phyloP scores from a whole-genome alignment of 2,888 invertebrate genomes.

The Flexamia atlantica region DNA sequence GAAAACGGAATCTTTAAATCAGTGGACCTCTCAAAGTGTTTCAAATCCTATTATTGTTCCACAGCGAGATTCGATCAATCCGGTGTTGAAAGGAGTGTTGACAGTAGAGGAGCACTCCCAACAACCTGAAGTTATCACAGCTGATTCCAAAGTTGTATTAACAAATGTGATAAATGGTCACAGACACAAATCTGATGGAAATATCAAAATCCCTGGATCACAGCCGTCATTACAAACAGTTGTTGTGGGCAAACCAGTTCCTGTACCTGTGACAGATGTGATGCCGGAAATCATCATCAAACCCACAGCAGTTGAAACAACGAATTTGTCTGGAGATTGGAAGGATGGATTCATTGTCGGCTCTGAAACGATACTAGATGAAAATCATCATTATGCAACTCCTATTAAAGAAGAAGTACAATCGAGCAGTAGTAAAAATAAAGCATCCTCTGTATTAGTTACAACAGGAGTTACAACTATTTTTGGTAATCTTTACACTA shows the following conservation, averaged over 20 bases:
- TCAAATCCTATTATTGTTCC: constrained; percentile 59
- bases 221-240: constrained; percentile 67
- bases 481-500: constrained; percentile 69
- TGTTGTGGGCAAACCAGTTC: constrained; percentile 67
- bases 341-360: constrained; percentile 68
- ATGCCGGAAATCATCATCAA: constrained; percentile 62
- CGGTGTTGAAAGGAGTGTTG: constrained; percentile 68
- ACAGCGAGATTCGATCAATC: constrained; percentile 64
- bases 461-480: constrained; percentile 68
- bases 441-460: constrained; percentile 59
- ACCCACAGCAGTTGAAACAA: constrained; percentile 65
- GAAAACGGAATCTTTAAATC: constrained; percentile 57
- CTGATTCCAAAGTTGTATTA: constrained; percentile 68
- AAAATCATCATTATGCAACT: constrained; percentile 59
- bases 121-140: constrained; percentile 70
- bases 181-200: constrained; percentile 33
- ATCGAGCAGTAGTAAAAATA: constrained; percentile 58
- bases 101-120: constrained; percentile 68
- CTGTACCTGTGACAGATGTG: constrained; percentile 65
- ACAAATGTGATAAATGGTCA: constrained; percentile 64
- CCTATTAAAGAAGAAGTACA: not conserved
- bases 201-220: constrained; percentile 82
- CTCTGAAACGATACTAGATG: constrained; percentile 69
- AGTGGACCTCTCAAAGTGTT: constrained; percentile 56
- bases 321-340: constrained; percentile 64